Percentiles rank a stretch among this genome's conserved stretches.
phyloP scores from a whole-genome alignment of 2,888 invertebrate genomes.

The Eurytoma californica region DNA sequence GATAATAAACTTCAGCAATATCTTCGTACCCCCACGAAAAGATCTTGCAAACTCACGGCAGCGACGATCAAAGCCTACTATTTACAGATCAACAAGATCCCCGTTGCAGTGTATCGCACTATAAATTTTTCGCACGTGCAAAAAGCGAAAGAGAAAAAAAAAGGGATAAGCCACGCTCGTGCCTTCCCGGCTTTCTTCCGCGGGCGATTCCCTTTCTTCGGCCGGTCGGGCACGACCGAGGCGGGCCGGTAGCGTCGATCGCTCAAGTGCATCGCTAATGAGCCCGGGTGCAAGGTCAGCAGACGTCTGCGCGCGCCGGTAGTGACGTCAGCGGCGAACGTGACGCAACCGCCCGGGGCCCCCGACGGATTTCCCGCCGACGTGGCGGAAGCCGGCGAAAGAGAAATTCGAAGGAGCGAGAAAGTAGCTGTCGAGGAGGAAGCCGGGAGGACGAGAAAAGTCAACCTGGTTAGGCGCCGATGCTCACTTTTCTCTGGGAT shows the following conservation, averaged over 20 bases:
- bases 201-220: not conserved
- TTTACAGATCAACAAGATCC: too few species aligned
- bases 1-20: too few species aligned
- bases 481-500: not conserved
- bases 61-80: too few species aligned
- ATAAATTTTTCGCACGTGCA: too few species aligned
- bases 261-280: constrained; percentile 33
- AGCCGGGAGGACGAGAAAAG: too few species aligned
- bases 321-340: constrained; percentile 60
- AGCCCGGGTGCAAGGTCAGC: constrained; percentile 65
- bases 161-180: not conserved
- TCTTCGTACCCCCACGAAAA: too few species aligned
- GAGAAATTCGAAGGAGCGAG: constrained; percentile 36
- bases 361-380: constrained; percentile 49
- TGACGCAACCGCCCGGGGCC: constrained; percentile 4
- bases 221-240: not conserved
- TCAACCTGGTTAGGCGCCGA: too few species aligned
- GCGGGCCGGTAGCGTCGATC: not conserved
- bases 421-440: not conserved
- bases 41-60: too few species aligned
- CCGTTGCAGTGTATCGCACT: too few species aligned
- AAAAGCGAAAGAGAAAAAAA: too few species aligned
- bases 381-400: constrained; percentile 21
- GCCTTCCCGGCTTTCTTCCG: not conserved
- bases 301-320: constrained; percentile 62